Evolutionary conservation across 2,888 invertebrate genomes (phyloP), one percentile per base, ranked within the genome.

Genomic region (Bugula neritina): DNA sequence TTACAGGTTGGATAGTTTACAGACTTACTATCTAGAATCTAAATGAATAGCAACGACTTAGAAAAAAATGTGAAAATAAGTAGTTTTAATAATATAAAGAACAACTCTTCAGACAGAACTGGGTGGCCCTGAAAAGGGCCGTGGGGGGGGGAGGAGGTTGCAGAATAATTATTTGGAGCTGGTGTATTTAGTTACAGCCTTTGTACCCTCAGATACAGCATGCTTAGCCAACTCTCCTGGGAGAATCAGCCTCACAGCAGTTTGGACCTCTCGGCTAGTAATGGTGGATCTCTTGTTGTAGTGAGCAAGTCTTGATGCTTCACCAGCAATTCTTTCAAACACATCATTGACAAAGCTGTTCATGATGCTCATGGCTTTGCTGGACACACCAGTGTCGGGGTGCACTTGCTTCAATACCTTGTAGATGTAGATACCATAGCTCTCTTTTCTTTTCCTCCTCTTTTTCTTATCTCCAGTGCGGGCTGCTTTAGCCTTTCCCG

Each of bases 211-310:
- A 54, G 70, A 70, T 10, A 70, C 88, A 0, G 90, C 90, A 80
- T 90, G 90, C 73, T 89, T 89, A 0, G 89, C 88, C 69, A 91
- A 80, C 79, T 91, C 90, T 1, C 90, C 90, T 0, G 90, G 90
- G 1, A 91, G 82, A 0, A 90, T 77, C 0, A 90, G 84, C 35
- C 88, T 86, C 0, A 90, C 87, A 0, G 90, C 89, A 0, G 89
- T 87, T 76, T 90, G 89, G 1, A 91, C 87, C 75, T 91, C 90
- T 70, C 89, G 85, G 73, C 88, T 88, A 0, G 88, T 87, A 78
- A 91, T 85, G 0, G 90, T 91, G 0, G 87, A 75, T 27, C 73
- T 58, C 54, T 77, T 77, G 69, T 76, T 76, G 69, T 77, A 76
- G n/a, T 77, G 76, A 1, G 76, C 72, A 13, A 76, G 73, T 21